Conservation (phyloP, 2,113 vertebrate genomes). For the Synchiropus splendidus region DNA sequence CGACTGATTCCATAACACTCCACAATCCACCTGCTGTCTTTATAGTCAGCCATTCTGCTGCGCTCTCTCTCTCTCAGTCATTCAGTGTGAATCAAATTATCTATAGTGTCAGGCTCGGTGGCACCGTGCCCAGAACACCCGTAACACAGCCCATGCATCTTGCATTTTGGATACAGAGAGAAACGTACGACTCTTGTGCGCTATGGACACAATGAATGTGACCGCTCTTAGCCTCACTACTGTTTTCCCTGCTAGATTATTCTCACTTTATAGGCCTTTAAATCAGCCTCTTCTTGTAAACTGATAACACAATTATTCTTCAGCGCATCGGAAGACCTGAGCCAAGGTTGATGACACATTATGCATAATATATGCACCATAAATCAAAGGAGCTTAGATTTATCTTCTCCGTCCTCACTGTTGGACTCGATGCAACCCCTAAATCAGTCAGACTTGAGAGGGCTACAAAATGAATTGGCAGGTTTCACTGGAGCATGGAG, state of each 20-base stretch:
- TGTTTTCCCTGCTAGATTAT: slow-evolving; percentile 25
- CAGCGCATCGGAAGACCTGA: slow-evolving; percentile 47
- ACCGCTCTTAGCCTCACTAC: slow-evolving; percentile 13
- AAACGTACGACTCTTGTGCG: slow-evolving; percentile 24
- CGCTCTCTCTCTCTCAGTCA: slow-evolving; percentile 24
- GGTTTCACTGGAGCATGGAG: slow-evolving; percentile 18
- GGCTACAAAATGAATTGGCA: slow-evolving; percentile 56
- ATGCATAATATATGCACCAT: slow-evolving; percentile 41
- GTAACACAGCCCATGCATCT: slow-evolving; percentile 37
- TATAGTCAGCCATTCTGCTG: slow-evolving; percentile 29
- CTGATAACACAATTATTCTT: slow-evolving; percentile 46
- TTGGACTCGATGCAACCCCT: slow-evolving; percentile 48
- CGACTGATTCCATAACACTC: slow-evolving; percentile 37
- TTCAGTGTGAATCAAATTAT: slow-evolving; percentile 56
- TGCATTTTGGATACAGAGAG: slow-evolving; percentile 35
- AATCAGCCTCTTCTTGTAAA: slow-evolving; percentile 42
- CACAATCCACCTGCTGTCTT: slow-evolving; percentile 48
- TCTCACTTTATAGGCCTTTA: slow-evolving; percentile 22
- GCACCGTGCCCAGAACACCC: slow-evolving; percentile 45
- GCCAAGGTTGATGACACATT: slow-evolving; percentile 60
- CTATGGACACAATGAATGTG: slow-evolving; percentile 12
- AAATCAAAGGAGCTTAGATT: slow-evolving; percentile 62
- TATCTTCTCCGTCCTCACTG: slow-evolving; percentile 40
- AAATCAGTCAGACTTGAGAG: slow-evolving; percentile 56
- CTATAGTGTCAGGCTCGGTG: slow-evolving; percentile 47